A percentile compares a stretch with the other conserved stretches of the same genome.
phyloP scores from a whole-genome alignment of 2,888 invertebrate genomes.

The Bellardia pandia region DNA sequence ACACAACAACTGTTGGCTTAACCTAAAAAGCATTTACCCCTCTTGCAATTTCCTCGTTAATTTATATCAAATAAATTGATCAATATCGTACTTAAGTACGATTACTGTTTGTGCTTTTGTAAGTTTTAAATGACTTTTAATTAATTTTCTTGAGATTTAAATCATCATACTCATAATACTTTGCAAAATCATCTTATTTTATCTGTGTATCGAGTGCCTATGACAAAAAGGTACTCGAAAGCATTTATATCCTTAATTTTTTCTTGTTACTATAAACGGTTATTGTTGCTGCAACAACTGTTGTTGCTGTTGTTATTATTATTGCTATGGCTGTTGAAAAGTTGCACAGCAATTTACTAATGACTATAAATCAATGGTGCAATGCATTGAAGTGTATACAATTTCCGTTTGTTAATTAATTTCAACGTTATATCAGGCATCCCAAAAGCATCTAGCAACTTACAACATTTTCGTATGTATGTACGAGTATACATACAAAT shows the following conservation, averaged over 20 bases:
- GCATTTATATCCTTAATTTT: constrained; percentile 52
- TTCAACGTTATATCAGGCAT: constrained; percentile 72
- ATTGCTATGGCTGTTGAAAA: constrained; percentile 43
- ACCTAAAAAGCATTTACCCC: not conserved
- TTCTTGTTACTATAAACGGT: not conserved
- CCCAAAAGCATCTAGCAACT: constrained; percentile 47
- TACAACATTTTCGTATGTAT: not conserved
- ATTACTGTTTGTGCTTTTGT: constrained; percentile 26
- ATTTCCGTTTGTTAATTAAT: constrained; percentile 74
- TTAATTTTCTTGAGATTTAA: constrained; percentile 65
- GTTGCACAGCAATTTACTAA: constrained; percentile 70
- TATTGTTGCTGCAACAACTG: not conserved
- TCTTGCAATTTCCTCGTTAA: constrained; percentile 46
- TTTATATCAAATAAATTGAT: constrained; percentile 52
- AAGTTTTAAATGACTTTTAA: constrained; percentile 61
- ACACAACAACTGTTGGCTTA: not conserved
- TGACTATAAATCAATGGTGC: constrained; percentile 71
- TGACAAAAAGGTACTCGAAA: constrained; percentile 34
- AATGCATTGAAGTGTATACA: constrained; percentile 72
- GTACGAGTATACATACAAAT: not conserved
- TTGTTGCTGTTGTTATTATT: constrained; percentile 13
- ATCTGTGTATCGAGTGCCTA: not conserved
- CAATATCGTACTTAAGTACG: not conserved
- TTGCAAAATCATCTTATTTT: constrained; percentile 13
- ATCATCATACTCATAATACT: constrained; percentile 33